Base-by-base conservation (phyloP, 2,113 vertebrate genomes). In the Ophthalmolycus amberensis region DNA sequence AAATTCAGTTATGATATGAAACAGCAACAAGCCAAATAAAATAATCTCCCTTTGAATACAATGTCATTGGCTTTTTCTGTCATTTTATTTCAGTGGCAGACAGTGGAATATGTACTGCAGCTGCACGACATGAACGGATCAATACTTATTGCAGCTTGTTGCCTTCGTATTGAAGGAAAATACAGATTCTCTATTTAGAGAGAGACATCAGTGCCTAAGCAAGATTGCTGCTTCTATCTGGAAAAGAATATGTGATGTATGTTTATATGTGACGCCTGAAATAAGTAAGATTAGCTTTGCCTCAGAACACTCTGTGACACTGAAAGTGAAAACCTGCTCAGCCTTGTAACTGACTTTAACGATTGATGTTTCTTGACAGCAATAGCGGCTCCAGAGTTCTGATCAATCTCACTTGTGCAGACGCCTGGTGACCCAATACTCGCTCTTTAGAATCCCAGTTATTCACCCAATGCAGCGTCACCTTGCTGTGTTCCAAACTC, bases 341-440 rank as follows among this genome's bases (percentile, higher is more conserved):
- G 68, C 74, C 75, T 38, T 62, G 72, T 27, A 54, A 85, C 75
- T 52, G 63, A 65, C 63, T 75, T 71, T 40, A 71, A 80, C 29
- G 15, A 73, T 75, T 67, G 52, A 66, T 71, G 16, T 75, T 58
- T 77, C 34, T 50, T 63, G 54, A 67, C 66, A 54, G 77, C 25
- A 9, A 22, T 9, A 11, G 16, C 38, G 1, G 27, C 75, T 60
- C 32, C 8, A 15, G 29, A 34, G 50, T 18, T 42, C 42, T 59
- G 58, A 81, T 85, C 85, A 84, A 66, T 82, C 80, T 73, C 65
- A 67, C 52, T 63, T 29, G 27, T 74, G 69, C 72, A 14, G 64
- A 63, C 5, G 56, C 15, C 67, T 12, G 62, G 46, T 37, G 67
- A 77, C 37, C n/a, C 37, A 60, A 40, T 76, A 58, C 56, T 67